Conservation (phyloP, 2,113 vertebrate genomes). For the Prinia subflava region DNA sequence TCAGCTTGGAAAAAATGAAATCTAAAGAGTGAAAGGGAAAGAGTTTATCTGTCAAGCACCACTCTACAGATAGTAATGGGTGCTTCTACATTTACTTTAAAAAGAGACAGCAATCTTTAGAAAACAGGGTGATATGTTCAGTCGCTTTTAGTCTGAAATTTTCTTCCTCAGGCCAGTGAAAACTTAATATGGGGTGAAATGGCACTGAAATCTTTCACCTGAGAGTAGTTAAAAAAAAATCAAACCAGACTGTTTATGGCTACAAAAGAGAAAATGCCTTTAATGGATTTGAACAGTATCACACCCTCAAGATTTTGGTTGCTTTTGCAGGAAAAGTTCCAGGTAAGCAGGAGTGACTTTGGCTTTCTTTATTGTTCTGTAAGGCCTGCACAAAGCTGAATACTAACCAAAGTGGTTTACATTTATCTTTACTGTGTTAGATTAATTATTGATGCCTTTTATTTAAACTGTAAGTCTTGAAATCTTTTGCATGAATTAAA, state of each 20-base stretch:
- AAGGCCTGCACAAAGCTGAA: not conserved
- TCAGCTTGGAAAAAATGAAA: not conserved
- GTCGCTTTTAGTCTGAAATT: not conserved
- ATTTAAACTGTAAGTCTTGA: not conserved
- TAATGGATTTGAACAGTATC: not conserved
- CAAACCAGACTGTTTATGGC: not conserved
- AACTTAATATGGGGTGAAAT: not conserved
- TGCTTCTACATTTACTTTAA: not conserved
- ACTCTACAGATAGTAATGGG: not conserved
- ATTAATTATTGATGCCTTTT: not conserved
- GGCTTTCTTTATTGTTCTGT: not conserved
- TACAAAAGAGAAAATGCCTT: not conserved
- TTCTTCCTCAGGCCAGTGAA: not conserved
- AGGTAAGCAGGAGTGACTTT: not conserved
- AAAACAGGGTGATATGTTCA: not conserved
- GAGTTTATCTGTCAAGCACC: rapidly evolving
- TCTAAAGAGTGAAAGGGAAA: not conserved
- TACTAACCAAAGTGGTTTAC: not conserved
- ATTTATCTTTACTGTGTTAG: not conserved
- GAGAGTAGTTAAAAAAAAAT: not conserved
- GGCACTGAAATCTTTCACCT: not conserved
- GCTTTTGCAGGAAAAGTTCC: not conserved
- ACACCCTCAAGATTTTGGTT: not conserved
- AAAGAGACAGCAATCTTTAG: not conserved
- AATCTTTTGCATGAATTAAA: not conserved